Base-by-base conservation (phyloP, 1,140 invertebrate genomes). In the Leptopilina clavipes region DNA sequence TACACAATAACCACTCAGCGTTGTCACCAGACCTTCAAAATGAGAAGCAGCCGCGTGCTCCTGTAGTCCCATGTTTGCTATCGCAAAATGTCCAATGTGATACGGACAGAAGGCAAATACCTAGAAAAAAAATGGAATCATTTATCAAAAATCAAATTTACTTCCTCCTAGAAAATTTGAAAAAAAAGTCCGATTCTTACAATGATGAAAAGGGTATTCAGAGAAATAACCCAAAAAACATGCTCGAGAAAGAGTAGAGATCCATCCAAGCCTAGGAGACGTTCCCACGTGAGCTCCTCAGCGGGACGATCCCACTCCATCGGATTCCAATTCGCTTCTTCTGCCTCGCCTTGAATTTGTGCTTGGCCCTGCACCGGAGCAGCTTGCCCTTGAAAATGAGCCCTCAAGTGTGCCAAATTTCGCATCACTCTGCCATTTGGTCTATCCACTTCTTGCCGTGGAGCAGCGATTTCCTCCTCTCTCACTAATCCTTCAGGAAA, bases 281-380 rank as follows among this genome's bases (percentile, higher is more conserved):
- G 92, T 87, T 99, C 98, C 98, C 98, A 99, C 0, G 98, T 99
- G 1, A 99, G 88, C 88, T 99, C 98, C 84, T 99, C 98, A 31
- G 96, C 97, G 0, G 97, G 98, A 82, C 98, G 91, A 87, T 99
- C 98, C 97, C 98, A 99, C 85, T 99, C 98, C 92, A 99, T 98
- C 1, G 97, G 97, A 91, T 99, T 99, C 97, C 98, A 99, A 83
- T 98, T 98, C 22, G 95, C 96, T 87, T 98, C 97, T 90, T 96
- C 95, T 1, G 93, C 94, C 75, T 89, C 90, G n/a, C 91, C 93
- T 73, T 93, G 90, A 5, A 87, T 91, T 79, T 91, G 90, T 6
- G 81, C 87, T 17, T 82, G 85, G 12, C 78, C 87, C 18, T 85
- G 85, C 0, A 85, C 84, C 72, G 92, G 87, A 17, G 91, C 86